phyloP scores from a whole-genome alignment of 2,888 invertebrate species.

The Villa cingulata region DNA sequence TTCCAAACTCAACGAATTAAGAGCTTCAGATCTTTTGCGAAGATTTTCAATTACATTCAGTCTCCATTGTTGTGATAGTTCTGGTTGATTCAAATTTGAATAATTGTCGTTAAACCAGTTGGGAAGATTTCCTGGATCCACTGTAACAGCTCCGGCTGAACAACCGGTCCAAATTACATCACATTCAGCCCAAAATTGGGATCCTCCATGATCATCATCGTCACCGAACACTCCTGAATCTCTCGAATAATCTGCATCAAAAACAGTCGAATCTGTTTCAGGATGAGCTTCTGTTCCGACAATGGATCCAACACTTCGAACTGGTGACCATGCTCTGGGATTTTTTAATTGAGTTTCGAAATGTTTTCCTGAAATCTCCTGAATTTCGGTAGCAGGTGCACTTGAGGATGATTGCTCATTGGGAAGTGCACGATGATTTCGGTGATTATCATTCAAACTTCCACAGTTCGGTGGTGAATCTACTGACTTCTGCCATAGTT shows the following conservation, averaged over 20 bases:
- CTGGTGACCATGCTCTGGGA: constrained; percentile 76
- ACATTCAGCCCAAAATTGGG: constrained; percentile 64
- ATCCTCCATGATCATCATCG: constrained; percentile 49
- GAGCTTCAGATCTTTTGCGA: constrained; percentile 41
- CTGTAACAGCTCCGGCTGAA: constrained; percentile 62
- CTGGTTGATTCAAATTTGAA: constrained; percentile 41
- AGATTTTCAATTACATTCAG: constrained; percentile 56
- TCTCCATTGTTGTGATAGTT: constrained; percentile 62
- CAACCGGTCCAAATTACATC: constrained; percentile 72
- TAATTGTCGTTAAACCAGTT: constrained; percentile 59
- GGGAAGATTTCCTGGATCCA: constrained; percentile 60
- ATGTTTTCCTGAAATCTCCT: constrained; percentile 49
- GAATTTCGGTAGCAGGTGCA: constrained; percentile 31
- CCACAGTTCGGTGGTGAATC: constrained; percentile 33
- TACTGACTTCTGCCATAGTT: constrained; percentile 29
- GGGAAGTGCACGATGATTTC: constrained; percentile 9
- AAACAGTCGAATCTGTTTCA: constrained; percentile 68
- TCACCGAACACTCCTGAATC: constrained; percentile 70
- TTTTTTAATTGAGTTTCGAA: constrained; percentile 62
- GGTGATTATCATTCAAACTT: constrained; percentile 30
- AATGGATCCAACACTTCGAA: constrained; percentile 74
- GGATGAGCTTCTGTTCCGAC: constrained; percentile 75
- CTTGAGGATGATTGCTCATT: constrained; percentile 26
- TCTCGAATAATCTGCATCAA: constrained; percentile 53
- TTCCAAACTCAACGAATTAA: constrained; percentile 39